Conservation (phyloP, 2,888 invertebrate genomes). For the Labia minor region DNA sequence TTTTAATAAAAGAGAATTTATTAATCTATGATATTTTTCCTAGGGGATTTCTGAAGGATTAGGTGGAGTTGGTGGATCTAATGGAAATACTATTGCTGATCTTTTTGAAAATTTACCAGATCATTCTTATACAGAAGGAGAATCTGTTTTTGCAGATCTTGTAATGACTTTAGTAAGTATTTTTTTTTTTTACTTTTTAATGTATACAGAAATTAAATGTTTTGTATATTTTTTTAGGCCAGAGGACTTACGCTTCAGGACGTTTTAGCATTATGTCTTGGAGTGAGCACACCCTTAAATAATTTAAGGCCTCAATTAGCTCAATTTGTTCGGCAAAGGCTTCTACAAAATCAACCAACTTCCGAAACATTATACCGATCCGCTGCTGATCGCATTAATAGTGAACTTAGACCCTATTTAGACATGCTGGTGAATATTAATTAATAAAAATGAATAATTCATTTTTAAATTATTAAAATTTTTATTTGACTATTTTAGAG, state of each 20-base stretch:
- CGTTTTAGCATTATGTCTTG: conserved; percentile 35
- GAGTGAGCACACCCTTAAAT: conserved; percentile 37
- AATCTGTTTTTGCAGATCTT: conserved; percentile 38
- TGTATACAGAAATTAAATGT: not conserved
- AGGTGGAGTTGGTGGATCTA: not conserved
- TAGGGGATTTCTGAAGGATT: not conserved
- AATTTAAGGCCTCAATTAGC: conserved; percentile 38
- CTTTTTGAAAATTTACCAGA: conserved; percentile 36
- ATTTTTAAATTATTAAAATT: not conserved
- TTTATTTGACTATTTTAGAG: too few species aligned
- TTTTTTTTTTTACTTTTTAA: conserved; percentile 3
- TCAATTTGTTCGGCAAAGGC: conserved; percentile 38
- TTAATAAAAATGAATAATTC: not conserved
- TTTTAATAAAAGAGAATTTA: not conserved
- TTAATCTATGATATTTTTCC: not conserved
- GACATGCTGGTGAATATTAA: conserved; percentile 38
- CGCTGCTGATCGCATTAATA: conserved; percentile 38
- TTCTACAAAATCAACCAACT: conserved; percentile 36
- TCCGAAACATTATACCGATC: conserved; percentile 35
- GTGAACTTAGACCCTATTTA: conserved; percentile 38
- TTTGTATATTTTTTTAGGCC: conserved; percentile 27
- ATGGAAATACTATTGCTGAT: conserved; percentile 34
- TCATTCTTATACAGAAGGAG: conserved; percentile 36
- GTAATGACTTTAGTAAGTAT: conserved; percentile 37
- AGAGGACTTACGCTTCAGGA: conserved; percentile 36